Conservation (phyloP, 2,888 invertebrate species). For the Melanotus villosus region DNA sequence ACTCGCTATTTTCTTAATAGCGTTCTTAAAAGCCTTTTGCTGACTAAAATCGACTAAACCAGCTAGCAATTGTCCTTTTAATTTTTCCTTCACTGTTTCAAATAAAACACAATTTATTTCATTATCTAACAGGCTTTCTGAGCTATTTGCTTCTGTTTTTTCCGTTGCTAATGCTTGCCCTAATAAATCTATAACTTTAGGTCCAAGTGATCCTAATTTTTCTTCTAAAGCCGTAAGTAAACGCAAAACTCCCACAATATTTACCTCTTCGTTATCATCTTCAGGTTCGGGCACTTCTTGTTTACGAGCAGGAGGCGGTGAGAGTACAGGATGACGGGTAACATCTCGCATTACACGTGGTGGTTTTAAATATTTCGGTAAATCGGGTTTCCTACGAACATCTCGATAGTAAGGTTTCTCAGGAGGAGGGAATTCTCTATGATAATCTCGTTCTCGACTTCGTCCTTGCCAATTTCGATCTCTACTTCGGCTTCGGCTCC, state of each 20-base stretch:
- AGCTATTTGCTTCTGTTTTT: conserved; percentile 81
- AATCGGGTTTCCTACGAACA: conserved; percentile 40
- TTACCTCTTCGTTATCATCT: conserved; percentile 69
- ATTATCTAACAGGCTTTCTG: conserved; percentile 80
- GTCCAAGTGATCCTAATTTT: conserved; percentile 87
- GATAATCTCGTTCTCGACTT: conserved; percentile 19
- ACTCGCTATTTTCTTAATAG: conserved; percentile 83
- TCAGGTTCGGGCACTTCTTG: conserved; percentile 6
- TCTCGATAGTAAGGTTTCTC: conserved; percentile 45
- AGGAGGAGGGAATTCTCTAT: conserved; percentile 27
- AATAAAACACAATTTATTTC: conserved; percentile 83
- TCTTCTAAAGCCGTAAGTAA: conserved; percentile 86
- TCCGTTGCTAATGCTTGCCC: conserved; percentile 84
- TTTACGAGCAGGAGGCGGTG: conserved; percentile 19
- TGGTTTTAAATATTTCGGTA: conserved; percentile 59
- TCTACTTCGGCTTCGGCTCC: conserved; percentile 30
- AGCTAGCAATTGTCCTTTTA: conserved; percentile 84
- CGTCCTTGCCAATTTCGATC: conserved; percentile 3
- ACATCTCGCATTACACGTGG: conserved; percentile 63
- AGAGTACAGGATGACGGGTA: conserved; percentile 58
- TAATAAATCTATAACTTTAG: conserved; percentile 83
- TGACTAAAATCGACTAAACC: conserved; percentile 72
- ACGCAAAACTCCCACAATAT: conserved; percentile 79
- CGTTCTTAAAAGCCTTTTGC: conserved; percentile 80
- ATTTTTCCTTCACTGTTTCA: conserved; percentile 89